A percentile compares a stretch with the other conserved stretches of the same genome.
Evolutionary conservation across 2,113 vertebrate genomes (phyloP).

Genomic region (Arizona elegans): DNA sequence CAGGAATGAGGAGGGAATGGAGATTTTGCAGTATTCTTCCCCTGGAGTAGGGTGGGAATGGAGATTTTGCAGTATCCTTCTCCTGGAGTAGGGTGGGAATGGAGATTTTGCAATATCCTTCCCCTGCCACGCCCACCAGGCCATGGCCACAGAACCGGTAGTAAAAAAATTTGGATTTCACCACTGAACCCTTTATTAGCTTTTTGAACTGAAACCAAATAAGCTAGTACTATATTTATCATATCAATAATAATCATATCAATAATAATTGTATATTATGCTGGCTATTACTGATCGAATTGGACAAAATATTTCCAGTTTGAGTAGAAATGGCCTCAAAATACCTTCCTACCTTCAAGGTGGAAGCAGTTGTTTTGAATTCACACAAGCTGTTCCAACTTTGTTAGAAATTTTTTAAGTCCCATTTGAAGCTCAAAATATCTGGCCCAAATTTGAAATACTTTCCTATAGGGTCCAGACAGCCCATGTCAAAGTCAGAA

Average conservation of each 20-base stretch:
- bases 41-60: too few relatives aligned
- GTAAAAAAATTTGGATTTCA: too few relatives aligned
- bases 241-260: constrained; percentile 12
- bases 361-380: not conserved
- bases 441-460: not conserved
- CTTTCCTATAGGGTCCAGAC: not conserved
- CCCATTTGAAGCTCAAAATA: not conserved
- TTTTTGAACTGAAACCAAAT: not conserved
- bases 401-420: not conserved
- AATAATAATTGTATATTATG: constrained; percentile 54
- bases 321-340: not conserved
- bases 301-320: not conserved
- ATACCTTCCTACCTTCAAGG: not conserved
- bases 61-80: too few relatives aligned
- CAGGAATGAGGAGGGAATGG: too few relatives aligned
- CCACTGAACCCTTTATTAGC: not conserved
- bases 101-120: too few relatives aligned
- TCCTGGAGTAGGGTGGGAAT: too few relatives aligned
- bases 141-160: too few relatives aligned
- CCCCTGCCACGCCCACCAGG: too few relatives aligned
- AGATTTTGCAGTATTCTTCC: too few relatives aligned
- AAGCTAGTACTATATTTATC: not conserved
- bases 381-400: not conserved
- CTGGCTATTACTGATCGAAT: constrained; percentile 52
- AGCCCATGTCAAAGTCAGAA: not conserved